Base-by-base conservation (phyloP, 2,113 vertebrate genomes). In the Gasterosteus aculeatus region DNA sequence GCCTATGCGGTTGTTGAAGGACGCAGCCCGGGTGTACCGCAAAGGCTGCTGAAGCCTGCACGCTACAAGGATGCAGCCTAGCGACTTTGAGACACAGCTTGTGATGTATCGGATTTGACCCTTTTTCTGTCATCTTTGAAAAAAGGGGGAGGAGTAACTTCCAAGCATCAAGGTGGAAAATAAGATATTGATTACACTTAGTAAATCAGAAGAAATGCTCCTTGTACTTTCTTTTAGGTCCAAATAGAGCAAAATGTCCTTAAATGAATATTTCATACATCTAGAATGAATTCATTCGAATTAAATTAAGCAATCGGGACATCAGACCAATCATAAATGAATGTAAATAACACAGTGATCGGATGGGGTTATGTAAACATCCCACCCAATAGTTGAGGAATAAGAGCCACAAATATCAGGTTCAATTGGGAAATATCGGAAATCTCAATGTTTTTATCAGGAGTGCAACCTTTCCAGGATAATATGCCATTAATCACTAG, bases 401-500 rank as follows among this genome's bases (percentile, higher is more conserved):
- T 54, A 84, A 75, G 71, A 71, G 63, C 56, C 58, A 80, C 68
- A 66, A 79, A 85, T 77, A 85, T 72, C 68, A 78, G 38, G 33
- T 85, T 86, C 44, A 78, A 75, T 77, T 72, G 75, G 85, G 71
- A 87, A 88, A 84, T 80, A 66, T 85, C 61, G 83, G 62, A 75
- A 92, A 85, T 77, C 71, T 75, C 33, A 82, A 87, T 85, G 72
- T 86, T 90, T 86, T 87, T 86, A 89, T 82, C 88, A 87, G 22
- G 67, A n/a, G 64, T 76, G 64, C 59, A 77, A 64, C 53, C 59
- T 77, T 71, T 77, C 56, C 60, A 78, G 75, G 72, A 83, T 88
- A 87, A 88, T 91, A 83, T 77, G 46, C 76, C 85, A 92, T 92
- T 91, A 90, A 91, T 92, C 90, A 91, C 82, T 85, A 87, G 80